phyloP scores from a whole-genome alignment of 92 coral and sea anemone species.

The Actinostola sp. region DNA sequence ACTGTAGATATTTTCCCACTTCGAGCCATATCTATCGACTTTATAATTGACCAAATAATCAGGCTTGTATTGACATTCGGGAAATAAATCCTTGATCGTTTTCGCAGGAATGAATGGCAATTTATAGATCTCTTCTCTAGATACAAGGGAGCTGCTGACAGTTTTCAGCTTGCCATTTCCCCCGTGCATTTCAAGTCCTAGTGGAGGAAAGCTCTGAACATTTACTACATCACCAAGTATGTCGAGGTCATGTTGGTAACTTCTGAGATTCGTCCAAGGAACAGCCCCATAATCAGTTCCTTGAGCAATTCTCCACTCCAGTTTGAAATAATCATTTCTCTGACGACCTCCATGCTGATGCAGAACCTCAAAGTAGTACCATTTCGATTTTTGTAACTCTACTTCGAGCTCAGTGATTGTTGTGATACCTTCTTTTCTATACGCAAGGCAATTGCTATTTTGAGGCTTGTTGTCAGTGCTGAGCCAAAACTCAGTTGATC shows the following conservation, averaged over 20 bases:
- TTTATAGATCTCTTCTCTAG: slow-evolving; percentile 43
- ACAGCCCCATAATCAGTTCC: slow-evolving; percentile 20
- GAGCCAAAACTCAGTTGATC: slow-evolving; percentile 77
- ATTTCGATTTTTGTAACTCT: too few relatives aligned
- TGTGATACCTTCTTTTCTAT: neutral
- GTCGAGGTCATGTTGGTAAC: slow-evolving; percentile 51
- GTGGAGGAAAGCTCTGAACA: slow-evolving; percentile 19
- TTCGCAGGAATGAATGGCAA: slow-evolving; percentile 64
- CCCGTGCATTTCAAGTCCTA: slow-evolving; percentile 38
- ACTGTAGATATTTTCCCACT: slow-evolving; percentile 81
- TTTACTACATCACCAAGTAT: slow-evolving; percentile 42
- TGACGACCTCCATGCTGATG: slow-evolving; percentile 57
- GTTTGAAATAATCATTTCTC: slow-evolving; percentile 14
- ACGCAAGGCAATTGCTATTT: slow-evolving; percentile 39
- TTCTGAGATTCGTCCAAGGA: slow-evolving; percentile 38
- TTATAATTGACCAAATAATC: slow-evolving; percentile 36
- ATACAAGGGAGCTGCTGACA: slow-evolving; percentile 3
- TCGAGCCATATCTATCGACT: slow-evolving; percentile 52
- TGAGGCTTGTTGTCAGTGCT: slow-evolving; percentile 59
- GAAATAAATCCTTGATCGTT: slow-evolving; percentile 52
- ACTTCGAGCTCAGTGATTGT: too few relatives aligned
- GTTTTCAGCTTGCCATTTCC: slow-evolving; percentile 6
- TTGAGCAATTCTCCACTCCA: slow-evolving; percentile 58
- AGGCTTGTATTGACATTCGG: slow-evolving; percentile 49
- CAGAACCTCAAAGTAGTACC: too few relatives aligned